Evolutionary conservation across 2,888 invertebrate species (phyloP).

Genomic region (Leptothorax acervorum): DNA sequence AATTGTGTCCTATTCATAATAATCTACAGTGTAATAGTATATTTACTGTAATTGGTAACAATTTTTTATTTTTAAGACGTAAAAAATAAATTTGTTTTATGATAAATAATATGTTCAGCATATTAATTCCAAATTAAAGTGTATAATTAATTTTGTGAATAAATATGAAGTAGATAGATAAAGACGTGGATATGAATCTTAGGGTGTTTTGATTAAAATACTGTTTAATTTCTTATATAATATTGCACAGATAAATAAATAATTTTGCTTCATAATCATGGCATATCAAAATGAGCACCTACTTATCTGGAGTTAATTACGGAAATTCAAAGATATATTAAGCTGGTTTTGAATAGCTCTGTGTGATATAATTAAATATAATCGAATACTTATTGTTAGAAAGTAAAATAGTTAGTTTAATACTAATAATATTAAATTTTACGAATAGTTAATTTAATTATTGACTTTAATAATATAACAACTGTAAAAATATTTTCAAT

Average conservation of each 20-base stretch:
- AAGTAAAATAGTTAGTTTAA: neutral
- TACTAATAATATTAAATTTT: neutral
- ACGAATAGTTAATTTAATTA: neutral
- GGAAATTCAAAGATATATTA: neutral
- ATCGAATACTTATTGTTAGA: neutral
- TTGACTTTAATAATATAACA: neutral
- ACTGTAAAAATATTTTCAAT: neutral
- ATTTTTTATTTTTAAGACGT: neutral
- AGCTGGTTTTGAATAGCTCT: neutral
- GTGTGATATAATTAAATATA: neutral
- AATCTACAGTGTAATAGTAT: neutral
- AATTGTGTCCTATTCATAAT: neutral
- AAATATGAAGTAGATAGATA: neutral
- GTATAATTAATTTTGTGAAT: neutral
- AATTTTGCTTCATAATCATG: neutral
- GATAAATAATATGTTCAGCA: neutral
- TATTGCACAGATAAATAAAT: neutral
- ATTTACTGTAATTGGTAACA: neutral
- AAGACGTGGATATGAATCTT: neutral
- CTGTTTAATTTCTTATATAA: neutral
- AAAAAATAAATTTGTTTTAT: neutral
- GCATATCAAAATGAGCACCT: neutral
- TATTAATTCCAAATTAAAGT: neutral
- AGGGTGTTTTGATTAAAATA: neutral
- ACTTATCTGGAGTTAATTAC: neutral